Conservation (phyloP, 53 echinoderm and acorn worm genomes). For the Apostichopus leukothele region DNA sequence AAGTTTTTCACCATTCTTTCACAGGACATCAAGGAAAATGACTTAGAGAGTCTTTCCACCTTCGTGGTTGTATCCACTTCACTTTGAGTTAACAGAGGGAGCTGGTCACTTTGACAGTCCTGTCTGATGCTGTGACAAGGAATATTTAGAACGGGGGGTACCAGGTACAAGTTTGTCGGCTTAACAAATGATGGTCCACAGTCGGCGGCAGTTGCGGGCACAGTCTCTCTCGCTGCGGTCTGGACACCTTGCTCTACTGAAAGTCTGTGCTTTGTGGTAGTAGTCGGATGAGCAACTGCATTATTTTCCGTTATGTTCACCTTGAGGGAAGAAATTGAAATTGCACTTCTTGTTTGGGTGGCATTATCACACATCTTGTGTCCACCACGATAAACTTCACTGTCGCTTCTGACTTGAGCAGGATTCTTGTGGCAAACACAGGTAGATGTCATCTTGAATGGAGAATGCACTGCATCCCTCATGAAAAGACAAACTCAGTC, state of each 20-base stretch:
- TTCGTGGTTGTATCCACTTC: neutral
- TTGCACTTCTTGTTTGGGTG: neutral
- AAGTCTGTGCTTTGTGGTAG: too few species aligned
- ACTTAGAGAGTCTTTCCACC: neutral
- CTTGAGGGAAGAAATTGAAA: neutral
- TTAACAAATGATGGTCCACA: conserved; percentile 2
- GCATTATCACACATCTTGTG: neutral
- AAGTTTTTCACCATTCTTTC: conserved; percentile 25
- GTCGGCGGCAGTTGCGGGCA: neutral
- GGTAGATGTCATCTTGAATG: neutral
- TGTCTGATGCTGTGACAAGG: neutral
- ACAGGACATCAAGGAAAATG: neutral
- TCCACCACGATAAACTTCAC: neutral
- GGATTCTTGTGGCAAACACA: neutral
- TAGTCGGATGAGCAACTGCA: neutral
- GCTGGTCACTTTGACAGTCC: neutral
- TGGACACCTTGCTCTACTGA: neutral
- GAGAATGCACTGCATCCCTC: neutral
- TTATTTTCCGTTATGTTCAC: conserved; percentile 6
- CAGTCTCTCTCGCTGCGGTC: neutral
- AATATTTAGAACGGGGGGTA: neutral
- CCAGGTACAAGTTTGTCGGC: neutral
- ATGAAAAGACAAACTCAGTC: too few species aligned
- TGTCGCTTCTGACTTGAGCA: conserved; percentile 7
- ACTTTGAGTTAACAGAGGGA: neutral